Conservation (phyloP, 2,113 vertebrate species). For the Corythaixoides concolor region DNA sequence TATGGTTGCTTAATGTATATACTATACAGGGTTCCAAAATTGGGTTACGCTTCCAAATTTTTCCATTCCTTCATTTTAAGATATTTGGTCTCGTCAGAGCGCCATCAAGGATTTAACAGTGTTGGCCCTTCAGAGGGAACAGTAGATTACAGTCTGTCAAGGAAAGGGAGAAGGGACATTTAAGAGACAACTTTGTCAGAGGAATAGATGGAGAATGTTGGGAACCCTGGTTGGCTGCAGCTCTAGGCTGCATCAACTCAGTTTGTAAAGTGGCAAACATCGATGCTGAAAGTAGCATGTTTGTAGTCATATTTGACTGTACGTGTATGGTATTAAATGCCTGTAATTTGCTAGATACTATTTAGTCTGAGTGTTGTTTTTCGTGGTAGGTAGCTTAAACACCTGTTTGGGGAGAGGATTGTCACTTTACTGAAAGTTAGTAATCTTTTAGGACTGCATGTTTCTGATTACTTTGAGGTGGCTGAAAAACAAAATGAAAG, state of each 20-base stretch:
- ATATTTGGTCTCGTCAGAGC: background rate
- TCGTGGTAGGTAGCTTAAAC: background rate
- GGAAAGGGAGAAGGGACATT: background rate
- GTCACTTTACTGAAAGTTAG: background rate
- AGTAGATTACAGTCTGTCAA: background rate
- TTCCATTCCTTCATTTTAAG: background rate
- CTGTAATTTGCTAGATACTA: background rate
- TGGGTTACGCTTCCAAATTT: background rate
- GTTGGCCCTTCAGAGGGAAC: background rate
- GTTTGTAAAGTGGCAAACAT: background rate
- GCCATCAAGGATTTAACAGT: background rate
- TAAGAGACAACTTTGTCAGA: background rate
- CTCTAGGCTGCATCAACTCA: background rate
- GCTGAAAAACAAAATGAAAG: background rate
- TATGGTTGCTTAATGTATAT: background rate
- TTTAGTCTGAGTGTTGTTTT: background rate
- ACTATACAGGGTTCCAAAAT: background rate
- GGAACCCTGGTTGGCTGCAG: background rate
- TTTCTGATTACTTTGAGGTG: background rate
- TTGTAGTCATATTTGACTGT: background rate
- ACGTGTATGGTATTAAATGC: background rate
- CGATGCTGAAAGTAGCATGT: background rate
- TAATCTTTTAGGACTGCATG: background rate
- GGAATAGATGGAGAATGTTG: background rate
- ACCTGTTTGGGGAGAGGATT: background rate